Conservation (phyloP, 2,113 vertebrate species). For the Tragulus kanchil region DNA sequence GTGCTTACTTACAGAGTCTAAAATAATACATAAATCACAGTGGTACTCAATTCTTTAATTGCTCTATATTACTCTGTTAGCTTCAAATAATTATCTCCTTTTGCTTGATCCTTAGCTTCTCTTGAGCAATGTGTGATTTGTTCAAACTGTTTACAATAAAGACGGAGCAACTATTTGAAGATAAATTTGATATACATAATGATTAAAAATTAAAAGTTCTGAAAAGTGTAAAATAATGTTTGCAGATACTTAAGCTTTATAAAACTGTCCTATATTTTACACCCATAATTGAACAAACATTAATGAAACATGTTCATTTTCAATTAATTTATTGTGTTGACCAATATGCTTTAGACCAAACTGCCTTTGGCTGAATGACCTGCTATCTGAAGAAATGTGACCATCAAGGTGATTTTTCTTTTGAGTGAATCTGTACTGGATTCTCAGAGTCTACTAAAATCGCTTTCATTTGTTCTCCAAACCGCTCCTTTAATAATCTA, state of each 20-base stretch:
- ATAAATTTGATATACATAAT: not conserved
- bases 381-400: not conserved
- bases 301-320: not conserved
- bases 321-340: not conserved
- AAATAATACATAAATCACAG: not conserved
- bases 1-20: not conserved
- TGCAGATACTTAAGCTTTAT: not conserved
- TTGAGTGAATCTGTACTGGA: not conserved
- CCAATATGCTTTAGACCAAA: not conserved
- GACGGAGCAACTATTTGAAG: not conserved
- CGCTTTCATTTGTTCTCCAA: not conserved
- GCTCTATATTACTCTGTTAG: not conserved
- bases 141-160: slow-evolving; percentile 26
- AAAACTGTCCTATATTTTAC: not conserved
- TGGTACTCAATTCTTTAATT: not conserved
- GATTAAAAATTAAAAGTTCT: not conserved
- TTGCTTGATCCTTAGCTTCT: not conserved
- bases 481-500: not conserved
- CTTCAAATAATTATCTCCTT: slow-evolving; percentile 8
- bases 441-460: not conserved
- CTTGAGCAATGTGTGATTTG: not conserved
- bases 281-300: not conserved
- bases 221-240: not conserved
- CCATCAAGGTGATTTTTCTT: not conserved
- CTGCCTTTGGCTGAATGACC: not conserved